A percentile compares a stretch with the other conserved stretches of the same genome.
Conservation (phyloP, 2,113 vertebrate genomes). For the Pangasianodon gigas region DNA sequence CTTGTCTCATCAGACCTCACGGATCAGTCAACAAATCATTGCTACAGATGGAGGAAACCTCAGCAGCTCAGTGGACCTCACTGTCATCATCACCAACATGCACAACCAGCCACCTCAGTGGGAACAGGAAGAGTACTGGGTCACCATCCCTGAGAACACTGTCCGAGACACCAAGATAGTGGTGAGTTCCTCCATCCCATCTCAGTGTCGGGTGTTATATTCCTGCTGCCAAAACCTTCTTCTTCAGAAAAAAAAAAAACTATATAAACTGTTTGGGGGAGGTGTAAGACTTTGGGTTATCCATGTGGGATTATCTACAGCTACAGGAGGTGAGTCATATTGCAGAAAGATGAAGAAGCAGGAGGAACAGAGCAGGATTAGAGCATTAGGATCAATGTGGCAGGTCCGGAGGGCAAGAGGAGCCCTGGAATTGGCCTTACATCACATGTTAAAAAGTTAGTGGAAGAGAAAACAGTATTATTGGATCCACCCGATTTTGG, state of each 20-base stretch:
- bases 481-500: neutral
- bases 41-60: slow-evolving; percentile 84
- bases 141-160: slow-evolving; percentile 83
- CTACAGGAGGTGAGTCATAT: neutral
- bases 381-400: neutral
- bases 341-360: neutral
- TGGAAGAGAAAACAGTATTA: neutral
- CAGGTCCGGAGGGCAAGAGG: neutral
- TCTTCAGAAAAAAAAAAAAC: neutral
- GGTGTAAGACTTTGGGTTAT: neutral
- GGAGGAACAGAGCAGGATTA: neutral
- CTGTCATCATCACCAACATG: slow-evolving; percentile 78
- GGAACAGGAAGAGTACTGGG: slow-evolving; percentile 80
- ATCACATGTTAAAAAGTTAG: neutral
- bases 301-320: neutral
- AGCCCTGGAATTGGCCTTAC: neutral
- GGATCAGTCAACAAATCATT: slow-evolving; percentile 75
- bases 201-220: neutral
- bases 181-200: slow-evolving; percentile 70
- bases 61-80: slow-evolving; percentile 83
- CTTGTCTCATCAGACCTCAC: slow-evolving; percentile 64
- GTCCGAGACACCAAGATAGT: slow-evolving; percentile 78
- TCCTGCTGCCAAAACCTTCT: too few relatives aligned
- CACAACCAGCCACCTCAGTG: slow-evolving; percentile 84
- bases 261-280: neutral